Conservation (phyloP, 2,888 invertebrate genomes). For the Fabriciana adippe region DNA sequence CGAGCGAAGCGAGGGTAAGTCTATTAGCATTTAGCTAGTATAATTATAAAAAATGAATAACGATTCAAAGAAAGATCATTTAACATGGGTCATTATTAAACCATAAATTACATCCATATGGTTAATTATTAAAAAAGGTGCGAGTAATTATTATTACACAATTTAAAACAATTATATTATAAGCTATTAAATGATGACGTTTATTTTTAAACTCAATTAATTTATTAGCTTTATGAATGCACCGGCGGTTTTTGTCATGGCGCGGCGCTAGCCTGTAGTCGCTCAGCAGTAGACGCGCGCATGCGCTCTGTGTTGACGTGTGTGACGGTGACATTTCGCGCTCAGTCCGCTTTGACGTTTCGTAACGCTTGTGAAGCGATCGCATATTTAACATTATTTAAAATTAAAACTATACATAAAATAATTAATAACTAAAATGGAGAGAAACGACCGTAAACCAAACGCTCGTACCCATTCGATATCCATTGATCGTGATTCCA, state of each 20-base stretch:
- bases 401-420: constrained; percentile 39
- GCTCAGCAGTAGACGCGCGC: constrained; percentile 69
- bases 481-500: constrained; percentile 81
- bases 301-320: constrained; percentile 69
- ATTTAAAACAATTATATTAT: constrained; percentile 7
- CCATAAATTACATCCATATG: too few relatives aligned
- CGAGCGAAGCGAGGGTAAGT: too few relatives aligned
- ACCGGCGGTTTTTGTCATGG: constrained; percentile 13
- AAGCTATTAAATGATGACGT: constrained; percentile 5
- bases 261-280: not conserved
- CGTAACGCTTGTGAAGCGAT: constrained; percentile 56
- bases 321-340: constrained; percentile 44
- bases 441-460: constrained; percentile 69
- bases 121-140: not conserved
- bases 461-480: constrained; percentile 67
- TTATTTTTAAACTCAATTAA: not conserved
- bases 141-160: not conserved
- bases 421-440: constrained; percentile 58
- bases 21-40: too few relatives aligned
- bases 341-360: constrained; percentile 56
- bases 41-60: too few relatives aligned
- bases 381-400: constrained; percentile 50
- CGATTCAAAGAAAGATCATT: too few relatives aligned
- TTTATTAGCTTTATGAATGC: constrained; percentile 19
- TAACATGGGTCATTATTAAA: too few relatives aligned